Evolutionary conservation across 2,797 vertebrate genomes (phyloP).

Genomic region (Artibeus lituratus): DNA sequence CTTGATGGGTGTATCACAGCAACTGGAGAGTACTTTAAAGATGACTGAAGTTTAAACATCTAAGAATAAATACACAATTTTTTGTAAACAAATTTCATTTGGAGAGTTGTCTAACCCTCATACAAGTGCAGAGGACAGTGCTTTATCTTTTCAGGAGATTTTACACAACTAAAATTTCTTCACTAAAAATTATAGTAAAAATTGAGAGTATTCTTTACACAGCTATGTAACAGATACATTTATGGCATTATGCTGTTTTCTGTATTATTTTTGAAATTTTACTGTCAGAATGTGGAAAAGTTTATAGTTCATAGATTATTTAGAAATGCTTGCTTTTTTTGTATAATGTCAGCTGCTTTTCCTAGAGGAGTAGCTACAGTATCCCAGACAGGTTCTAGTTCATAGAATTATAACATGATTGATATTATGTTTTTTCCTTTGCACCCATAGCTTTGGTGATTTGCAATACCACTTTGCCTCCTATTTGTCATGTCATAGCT

Average conservation of each 20-base stretch:
- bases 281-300: neutral
- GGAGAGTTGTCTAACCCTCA: neutral
- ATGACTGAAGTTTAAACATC: neutral
- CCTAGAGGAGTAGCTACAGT: neutral
- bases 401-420: neutral
- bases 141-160: neutral
- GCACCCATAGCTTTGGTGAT: neutral
- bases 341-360: neutral
- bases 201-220: neutral
- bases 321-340: neutral
- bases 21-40: neutral
- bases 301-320: neutral
- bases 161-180: neutral
- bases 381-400: neutral
- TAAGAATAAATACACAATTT: neutral
- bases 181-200: neutral
- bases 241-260: neutral
- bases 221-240: neutral
- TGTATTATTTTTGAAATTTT: neutral
- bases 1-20: neutral
- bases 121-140: neutral
- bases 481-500: neutral
- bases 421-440: neutral
- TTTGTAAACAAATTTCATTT: neutral
- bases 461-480: neutral